These are phyloP conservation scores for Parauchenoglanis ngamensis DNA, from an alignment of 2,797 vertebrate species.

Conservation along the genomic window DNA sequence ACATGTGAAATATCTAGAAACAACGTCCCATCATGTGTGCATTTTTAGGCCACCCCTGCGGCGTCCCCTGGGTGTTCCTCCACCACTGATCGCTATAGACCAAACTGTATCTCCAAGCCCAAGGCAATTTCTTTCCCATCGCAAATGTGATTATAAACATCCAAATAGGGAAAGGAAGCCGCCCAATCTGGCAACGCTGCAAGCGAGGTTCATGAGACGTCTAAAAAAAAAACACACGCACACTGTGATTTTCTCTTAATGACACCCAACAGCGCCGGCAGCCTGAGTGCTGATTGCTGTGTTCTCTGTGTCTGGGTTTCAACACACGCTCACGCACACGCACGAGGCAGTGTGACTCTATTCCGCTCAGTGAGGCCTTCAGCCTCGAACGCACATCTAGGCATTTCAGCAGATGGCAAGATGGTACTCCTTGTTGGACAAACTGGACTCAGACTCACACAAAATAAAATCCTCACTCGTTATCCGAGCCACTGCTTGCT, in stretches of 20 bases:
- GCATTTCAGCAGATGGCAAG: constrained; percentile 68
- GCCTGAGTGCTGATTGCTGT: constrained; percentile 25
- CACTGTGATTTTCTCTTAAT: constrained; percentile 44
- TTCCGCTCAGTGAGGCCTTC: constrained; percentile 7
- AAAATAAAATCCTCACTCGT: constrained; percentile 63
- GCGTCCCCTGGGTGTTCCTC: not conserved
- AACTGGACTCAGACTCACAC: constrained; percentile 46
- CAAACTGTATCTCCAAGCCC: not conserved
- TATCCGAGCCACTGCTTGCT: constrained; percentile 61
- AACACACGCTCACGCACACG: constrained; percentile 1
- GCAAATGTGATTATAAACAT: constrained; percentile 13
- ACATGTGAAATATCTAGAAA: not conserved
- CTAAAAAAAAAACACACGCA: constrained; percentile 17
- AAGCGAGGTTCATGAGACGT: constrained; percentile 3
- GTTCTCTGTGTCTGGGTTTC: constrained; percentile 23
- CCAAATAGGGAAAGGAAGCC: constrained; percentile 6
- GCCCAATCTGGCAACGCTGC: constrained; percentile 25
- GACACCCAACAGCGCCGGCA: constrained; percentile 28
- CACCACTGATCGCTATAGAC: not conserved
- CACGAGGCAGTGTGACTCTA: constrained; percentile 2
- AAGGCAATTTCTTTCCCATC: not conserved
- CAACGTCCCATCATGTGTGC: not conserved
- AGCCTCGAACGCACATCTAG: not conserved
- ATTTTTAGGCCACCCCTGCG: not conserved
- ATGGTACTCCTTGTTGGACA: constrained; percentile 52